Percentiles rank a stretch among this genome's conserved stretches.
These are phyloP conservation scores for Macrostomum cliftonense DNA, from an alignment of 2,888 invertebrate genomes.

Conservation along the genomic window DNA sequence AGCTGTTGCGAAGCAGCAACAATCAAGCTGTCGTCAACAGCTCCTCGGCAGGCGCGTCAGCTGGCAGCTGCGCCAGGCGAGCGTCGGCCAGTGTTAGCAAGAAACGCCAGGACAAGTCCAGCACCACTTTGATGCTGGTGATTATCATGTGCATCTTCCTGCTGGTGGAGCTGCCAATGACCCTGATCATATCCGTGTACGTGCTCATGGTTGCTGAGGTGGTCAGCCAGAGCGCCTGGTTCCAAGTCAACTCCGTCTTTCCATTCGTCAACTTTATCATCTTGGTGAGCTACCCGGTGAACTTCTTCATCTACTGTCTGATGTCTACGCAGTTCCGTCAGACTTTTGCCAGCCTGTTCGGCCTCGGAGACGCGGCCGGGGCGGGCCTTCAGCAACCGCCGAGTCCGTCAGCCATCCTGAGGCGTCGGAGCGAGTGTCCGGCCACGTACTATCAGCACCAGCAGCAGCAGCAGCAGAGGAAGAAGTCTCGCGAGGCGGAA, in stretches of 20 bases:
- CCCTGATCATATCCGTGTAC: conserved; percentile 46
- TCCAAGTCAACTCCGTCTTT: conserved; percentile 18
- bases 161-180: conserved; percentile 40
- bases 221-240: conserved; percentile 13
- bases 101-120: too few species aligned
- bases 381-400: too few species aligned
- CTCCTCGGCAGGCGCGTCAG: too few species aligned
- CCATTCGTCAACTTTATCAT: conserved; percentile 60
- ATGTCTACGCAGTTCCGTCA: conserved; percentile 88
- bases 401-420: too few species aligned
- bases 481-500: too few species aligned
- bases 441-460: too few species aligned
- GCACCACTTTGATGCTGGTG: conserved; percentile 38
- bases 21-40: too few species aligned
- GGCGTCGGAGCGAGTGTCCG: too few species aligned
- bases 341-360: conserved; percentile 46
- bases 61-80: too few species aligned
- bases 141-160: conserved; percentile 41
- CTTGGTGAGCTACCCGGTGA: conserved; percentile 70
- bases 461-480: too few species aligned
- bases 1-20: conserved; percentile 30
- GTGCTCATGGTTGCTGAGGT: conserved; percentile 42
- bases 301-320: conserved; percentile 83
- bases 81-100: too few species aligned
- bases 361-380: too few species aligned